These are phyloP conservation scores for Cephus pygmeus DNA, from an alignment of 2,888 invertebrate species.

Conservation along the genomic window DNA sequence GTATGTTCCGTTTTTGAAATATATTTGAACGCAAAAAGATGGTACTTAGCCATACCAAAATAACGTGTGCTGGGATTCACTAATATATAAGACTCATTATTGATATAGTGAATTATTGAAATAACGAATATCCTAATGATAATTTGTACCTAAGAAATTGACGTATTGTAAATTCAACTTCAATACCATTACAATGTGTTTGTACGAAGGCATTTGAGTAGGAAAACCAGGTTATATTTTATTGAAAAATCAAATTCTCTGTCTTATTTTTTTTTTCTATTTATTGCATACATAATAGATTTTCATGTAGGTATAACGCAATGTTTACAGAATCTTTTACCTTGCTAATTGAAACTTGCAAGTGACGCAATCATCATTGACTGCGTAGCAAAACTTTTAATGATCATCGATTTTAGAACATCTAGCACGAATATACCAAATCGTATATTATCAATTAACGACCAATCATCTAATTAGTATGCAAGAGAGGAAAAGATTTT, in stretches of 20 bases:
- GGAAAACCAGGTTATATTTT: neutral
- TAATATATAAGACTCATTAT: conserved; percentile 3
- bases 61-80: neutral
- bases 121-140: neutral
- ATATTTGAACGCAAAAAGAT: neutral
- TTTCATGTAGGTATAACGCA: neutral
- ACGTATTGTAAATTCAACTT: neutral
- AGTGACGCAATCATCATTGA: neutral
- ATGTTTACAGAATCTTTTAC: neutral
- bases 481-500: neutral
- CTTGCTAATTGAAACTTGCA: neutral
- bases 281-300: neutral
- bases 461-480: neutral
- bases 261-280: neutral
- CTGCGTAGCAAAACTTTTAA: neutral
- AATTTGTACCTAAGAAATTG: conserved; percentile 3
- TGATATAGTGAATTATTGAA: conserved; percentile 1
- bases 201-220: neutral
- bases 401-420: neutral
- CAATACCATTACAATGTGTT: neutral
- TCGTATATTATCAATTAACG: neutral
- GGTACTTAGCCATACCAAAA: neutral
- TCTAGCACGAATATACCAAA: neutral
- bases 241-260: neutral
- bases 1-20: neutral